Evolutionary conservation across 2,888 invertebrate species (phyloP).

Genomic region (Cephus rjabovi): DNA sequence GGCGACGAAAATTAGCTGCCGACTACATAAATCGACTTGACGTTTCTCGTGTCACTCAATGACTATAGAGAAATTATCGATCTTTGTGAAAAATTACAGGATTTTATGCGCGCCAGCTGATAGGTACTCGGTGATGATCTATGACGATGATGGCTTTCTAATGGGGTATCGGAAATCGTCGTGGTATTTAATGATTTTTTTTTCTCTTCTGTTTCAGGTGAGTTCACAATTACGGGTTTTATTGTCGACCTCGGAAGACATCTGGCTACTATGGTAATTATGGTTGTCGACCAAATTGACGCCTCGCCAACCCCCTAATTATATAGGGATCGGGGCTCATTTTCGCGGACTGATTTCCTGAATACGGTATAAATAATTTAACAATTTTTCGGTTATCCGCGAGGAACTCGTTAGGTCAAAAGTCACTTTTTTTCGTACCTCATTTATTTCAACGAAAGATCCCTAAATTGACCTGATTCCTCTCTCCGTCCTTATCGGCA

Average conservation of each 20-base stretch:
- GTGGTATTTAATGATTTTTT: not conserved
- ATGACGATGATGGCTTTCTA: not conserved
- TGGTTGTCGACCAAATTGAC: not conserved
- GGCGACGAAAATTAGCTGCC: not conserved
- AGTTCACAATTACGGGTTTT: conserved; percentile 21
- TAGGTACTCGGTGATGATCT: not conserved
- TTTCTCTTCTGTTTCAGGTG: conserved; percentile 34
- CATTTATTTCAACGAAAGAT: not conserved
- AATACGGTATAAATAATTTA: not conserved
- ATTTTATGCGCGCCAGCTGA: not conserved
- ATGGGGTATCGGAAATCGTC: not conserved
- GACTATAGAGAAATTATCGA: not conserved
- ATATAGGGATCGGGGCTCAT: not conserved
- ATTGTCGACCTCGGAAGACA: not conserved
- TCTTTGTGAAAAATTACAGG: not conserved
- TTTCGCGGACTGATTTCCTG: not conserved
- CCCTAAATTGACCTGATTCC: not conserved
- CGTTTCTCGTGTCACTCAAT: not conserved
- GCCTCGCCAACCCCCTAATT: not conserved
- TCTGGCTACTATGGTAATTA: not conserved
- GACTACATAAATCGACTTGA: not conserved
- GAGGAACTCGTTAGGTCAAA: not conserved
- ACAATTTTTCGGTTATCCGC: not conserved
- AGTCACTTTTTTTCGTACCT: not conserved
- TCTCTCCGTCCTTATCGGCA: too few species aligned